Percentiles rank a stretch among this genome's conserved stretches.
These are phyloP conservation scores for Apodemus sylvaticus DNA, from an alignment of 2,113 vertebrate species.

Conservation along the genomic window DNA sequence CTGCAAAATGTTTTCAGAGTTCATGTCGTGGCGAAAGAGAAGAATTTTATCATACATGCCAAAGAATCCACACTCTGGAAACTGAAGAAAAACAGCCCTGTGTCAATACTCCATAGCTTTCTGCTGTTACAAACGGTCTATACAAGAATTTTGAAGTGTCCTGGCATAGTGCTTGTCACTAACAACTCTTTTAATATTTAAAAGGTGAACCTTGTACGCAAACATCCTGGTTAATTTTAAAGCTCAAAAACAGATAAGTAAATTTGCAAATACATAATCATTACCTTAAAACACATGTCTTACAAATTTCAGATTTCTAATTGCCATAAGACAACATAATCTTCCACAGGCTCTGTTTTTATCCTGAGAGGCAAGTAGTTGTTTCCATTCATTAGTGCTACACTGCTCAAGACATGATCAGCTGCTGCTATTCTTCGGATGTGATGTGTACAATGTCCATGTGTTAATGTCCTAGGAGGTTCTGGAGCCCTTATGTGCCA, in stretches of 20 bases:
- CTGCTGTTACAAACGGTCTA: constrained; percentile 33
- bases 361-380: neutral
- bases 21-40: constrained; percentile 97
- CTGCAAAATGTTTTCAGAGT: constrained; percentile 98
- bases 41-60: constrained; percentile 99
- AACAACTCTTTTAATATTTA: constrained; percentile 35
- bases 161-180: constrained; percentile 23
- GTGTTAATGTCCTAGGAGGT: neutral
- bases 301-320: constrained; percentile 24
- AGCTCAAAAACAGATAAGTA: constrained; percentile 43
- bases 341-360: neutral
- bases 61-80: constrained; percentile 99
- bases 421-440: neutral
- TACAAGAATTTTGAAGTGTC: constrained; percentile 35
- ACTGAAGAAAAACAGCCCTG: constrained; percentile 85
- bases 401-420: neutral
- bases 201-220: constrained; percentile 33
- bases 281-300: constrained; percentile 50
- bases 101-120: constrained; percentile 68
- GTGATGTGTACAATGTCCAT: neutral
- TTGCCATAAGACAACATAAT: neutral
- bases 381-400: neutral
- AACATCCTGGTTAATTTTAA: constrained; percentile 52
- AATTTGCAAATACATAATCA: constrained; percentile 56
- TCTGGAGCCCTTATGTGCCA: neutral